Conservation (phyloP, 2,797 vertebrate species). For the Gambusia yucatana region DNA sequence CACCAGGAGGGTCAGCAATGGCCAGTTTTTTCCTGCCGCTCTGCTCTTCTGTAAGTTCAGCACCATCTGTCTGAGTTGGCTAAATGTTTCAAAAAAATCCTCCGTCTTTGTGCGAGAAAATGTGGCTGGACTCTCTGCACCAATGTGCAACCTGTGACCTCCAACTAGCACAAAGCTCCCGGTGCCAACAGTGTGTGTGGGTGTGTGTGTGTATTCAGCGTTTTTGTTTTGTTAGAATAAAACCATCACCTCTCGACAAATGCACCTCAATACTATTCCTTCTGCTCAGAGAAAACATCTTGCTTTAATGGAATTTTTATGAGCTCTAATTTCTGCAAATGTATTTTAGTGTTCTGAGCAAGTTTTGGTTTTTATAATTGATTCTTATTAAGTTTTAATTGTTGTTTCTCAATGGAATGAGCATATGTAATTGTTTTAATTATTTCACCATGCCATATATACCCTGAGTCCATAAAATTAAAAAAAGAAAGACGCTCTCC, state of each 20-base stretch:
- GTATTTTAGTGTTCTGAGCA: constrained; percentile 51
- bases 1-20: constrained; percentile 66
- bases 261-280: constrained; percentile 34
- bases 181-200: constrained; percentile 2
- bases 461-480: constrained; percentile 30
- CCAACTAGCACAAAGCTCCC: constrained; percentile 30
- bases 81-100: constrained; percentile 74
- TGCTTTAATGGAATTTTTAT: constrained; percentile 68
- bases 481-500: constrained; percentile 5
- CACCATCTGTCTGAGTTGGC: constrained; percentile 85
- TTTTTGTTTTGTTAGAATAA: constrained; percentile 29
- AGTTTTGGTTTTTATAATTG: constrained; percentile 55
- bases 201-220: neutral
- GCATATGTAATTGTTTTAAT: constrained; percentile 53
- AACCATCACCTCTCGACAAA: constrained; percentile 31
- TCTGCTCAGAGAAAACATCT: constrained; percentile 55
- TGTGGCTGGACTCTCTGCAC: constrained; percentile 27
- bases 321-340: constrained; percentile 58
- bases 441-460: constrained; percentile 52
- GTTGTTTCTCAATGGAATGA: constrained; percentile 49
- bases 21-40: constrained; percentile 67
- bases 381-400: constrained; percentile 66
- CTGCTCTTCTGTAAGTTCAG: constrained; percentile 77
- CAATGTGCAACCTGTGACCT: constrained; percentile 56
- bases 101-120: constrained; percentile 24